Evolutionary conservation across 2,888 invertebrate genomes (phyloP).

Genomic region (Yponomeuta malinellus): DNA sequence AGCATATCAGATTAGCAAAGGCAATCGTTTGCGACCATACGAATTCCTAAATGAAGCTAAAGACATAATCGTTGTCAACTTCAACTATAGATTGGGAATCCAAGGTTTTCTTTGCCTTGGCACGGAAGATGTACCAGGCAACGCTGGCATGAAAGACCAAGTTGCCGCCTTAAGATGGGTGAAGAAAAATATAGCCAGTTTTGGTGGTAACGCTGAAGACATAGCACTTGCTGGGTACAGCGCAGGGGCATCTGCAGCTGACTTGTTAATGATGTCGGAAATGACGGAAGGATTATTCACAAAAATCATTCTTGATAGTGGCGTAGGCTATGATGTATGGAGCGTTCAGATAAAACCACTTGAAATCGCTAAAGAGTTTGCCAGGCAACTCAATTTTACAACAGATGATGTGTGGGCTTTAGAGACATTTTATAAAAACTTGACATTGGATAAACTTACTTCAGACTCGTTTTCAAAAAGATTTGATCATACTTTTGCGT

Average conservation of each 20-base stretch:
- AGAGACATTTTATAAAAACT: constrained; percentile 6
- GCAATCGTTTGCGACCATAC: constrained; percentile 19
- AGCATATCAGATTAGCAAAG: constrained; percentile 31
- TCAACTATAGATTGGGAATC: constrained; percentile 17
- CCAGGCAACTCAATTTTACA: neutral
- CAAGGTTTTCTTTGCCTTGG: constrained; percentile 19
- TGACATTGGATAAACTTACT: neutral
- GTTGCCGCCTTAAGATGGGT: constrained; percentile 19
- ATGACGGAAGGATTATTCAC: constrained; percentile 16
- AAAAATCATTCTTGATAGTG: constrained; percentile 19
- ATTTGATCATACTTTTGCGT: neutral
- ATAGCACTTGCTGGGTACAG: constrained; percentile 20
- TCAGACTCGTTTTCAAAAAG: neutral
- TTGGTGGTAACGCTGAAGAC: constrained; percentile 20
- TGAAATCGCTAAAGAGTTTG: constrained; percentile 12
- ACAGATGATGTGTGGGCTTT: neutral
- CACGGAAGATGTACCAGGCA: constrained; percentile 19
- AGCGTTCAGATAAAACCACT: constrained; percentile 13
- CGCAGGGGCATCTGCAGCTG: constrained; percentile 16
- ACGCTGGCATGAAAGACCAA: constrained; percentile 21
- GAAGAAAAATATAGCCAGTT: constrained; percentile 17
- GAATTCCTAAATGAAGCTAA: constrained; percentile 2
- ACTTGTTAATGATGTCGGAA: constrained; percentile 17
- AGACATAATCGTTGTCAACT: constrained; percentile 20
- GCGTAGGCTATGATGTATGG: constrained; percentile 11